Evolutionary conservation across 2,797 vertebrate species (phyloP).

Genomic region (Graptemys geographica): DNA sequence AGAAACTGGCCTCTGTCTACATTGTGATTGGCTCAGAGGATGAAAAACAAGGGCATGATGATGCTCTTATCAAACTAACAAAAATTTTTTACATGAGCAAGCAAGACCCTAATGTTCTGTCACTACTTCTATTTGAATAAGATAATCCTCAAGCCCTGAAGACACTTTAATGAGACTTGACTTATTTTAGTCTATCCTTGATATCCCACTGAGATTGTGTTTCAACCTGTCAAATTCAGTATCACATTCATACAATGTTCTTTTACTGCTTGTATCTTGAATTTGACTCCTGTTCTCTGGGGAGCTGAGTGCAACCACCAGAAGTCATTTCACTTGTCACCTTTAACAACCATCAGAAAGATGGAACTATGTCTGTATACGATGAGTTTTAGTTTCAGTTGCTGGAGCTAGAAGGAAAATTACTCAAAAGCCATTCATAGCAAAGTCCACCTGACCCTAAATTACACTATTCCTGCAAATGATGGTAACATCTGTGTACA

Average conservation of each 20-base stretch:
- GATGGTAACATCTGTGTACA: background rate
- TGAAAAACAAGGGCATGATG: background rate
- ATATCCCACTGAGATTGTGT: slow-evolving; percentile 1
- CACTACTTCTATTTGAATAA: slow-evolving; percentile 16
- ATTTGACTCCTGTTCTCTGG: slow-evolving; percentile 63
- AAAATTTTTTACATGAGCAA: background rate
- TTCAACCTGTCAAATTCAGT: slow-evolving; percentile 52
- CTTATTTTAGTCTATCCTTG: slow-evolving; percentile 58
- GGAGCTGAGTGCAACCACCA: slow-evolving; percentile 60
- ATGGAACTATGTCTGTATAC: slow-evolving; percentile 20
- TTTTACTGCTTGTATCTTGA: slow-evolving; percentile 63
- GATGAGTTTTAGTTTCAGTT: slow-evolving; percentile 32
- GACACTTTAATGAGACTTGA: slow-evolving; percentile 30
- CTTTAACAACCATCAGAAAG: slow-evolving; percentile 66
- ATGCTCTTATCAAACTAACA: slow-evolving; percentile 17
- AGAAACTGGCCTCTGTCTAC: background rate
- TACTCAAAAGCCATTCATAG: slow-evolving; percentile 39
- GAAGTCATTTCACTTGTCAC: slow-evolving; percentile 71
- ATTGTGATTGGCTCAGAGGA: background rate
- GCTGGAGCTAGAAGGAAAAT: slow-evolving; percentile 18
- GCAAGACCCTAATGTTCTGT: slow-evolving; percentile 1
- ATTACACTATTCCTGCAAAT: slow-evolving; percentile 1
- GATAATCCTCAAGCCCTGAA: background rate
- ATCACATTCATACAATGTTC: slow-evolving; percentile 43
- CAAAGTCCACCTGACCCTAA: background rate